These are phyloP conservation scores for Leptopilina syphax DNA, from an alignment of 2,888 invertebrate species.

Conservation along the genomic window DNA sequence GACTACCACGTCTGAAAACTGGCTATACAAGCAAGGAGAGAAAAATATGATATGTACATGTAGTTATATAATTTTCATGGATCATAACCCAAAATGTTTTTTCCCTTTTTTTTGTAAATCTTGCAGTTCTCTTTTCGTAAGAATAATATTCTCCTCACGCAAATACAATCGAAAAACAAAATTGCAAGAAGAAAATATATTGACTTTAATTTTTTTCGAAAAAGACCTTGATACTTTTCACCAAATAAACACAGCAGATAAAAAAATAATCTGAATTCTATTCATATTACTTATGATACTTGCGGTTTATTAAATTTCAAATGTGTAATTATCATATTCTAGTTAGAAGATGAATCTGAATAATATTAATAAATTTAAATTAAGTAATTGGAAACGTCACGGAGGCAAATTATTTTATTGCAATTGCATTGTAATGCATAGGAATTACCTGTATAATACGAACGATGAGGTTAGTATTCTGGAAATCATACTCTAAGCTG, in stretches of 20 bases:
- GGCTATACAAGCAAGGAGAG: background rate
- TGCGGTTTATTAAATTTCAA: no score
- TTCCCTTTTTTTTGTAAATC: background rate
- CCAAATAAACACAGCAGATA: no score
- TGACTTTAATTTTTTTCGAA: no score
- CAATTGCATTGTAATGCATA: background rate
- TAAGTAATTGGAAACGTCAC: no score
- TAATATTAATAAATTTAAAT: no score
- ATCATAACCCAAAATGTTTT: background rate
- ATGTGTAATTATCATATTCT: no score
- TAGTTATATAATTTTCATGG: conserved; percentile 14
- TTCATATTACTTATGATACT: no score
- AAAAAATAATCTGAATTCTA: no score
- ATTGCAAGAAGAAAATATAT: background rate
- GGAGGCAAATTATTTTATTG: no score
- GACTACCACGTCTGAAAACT: conserved; percentile 1
- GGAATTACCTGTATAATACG: conserved; percentile 90
- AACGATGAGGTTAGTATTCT: conserved; percentile 92
- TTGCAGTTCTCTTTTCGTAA: background rate
- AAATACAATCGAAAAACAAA: background rate
- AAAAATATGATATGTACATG: conserved; percentile 19
- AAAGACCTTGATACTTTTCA: no score
- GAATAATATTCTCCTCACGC: background rate
- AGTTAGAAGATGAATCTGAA: no score
- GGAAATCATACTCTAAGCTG: conserved; percentile 95